Base-by-base conservation (phyloP, 1,140 invertebrate species). In the Drosophila bifasciata region DNA sequence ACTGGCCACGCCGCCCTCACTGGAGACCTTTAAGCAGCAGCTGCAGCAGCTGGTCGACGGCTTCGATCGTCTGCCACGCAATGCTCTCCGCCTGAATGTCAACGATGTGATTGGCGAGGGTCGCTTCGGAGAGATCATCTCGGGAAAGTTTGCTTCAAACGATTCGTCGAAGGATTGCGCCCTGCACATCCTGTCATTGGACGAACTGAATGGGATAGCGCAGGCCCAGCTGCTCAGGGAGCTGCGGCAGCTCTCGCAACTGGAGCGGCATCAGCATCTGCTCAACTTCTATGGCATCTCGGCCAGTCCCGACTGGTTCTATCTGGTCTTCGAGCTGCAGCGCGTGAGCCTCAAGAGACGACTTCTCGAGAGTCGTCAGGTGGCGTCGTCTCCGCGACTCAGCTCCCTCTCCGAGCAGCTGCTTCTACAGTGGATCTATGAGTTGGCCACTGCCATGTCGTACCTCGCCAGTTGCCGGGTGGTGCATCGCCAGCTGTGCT, bases 251-350 rank as follows among this genome's bases (percentile, higher is more conserved):
- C 92, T 97, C 8, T 94, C 96, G 2, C 93, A 94, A 84, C 92
- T 94, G 2, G 94, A 94, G 63, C 93, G 93, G 40, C 95, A 96
- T 90, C 93, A 94, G 15, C 95, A 97, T 92, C 91, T 97, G 0
- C 92, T 96, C 5, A 93, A 94, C 46, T 93, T 97, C 16, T 93
- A 97, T 74, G 97, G 97, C 4, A 96, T 96, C 19, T 96, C 95
- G 80, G 96, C 97, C 90, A 95, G 95, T 46, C 92, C 94, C 1
- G 95, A 96, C 50, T 95, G 93, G 32, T 91, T 96, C 6, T 95
- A 94, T 76, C 92, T 97, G 16, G 94, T 95, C 1, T 86, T 96
- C 28, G 95, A 96, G 91, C 92, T 95, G 58, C 93, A 93, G n/a
- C 92, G 93, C 13, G 92, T 93, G 11, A 94, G 93, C 13, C 91